These are phyloP conservation scores for Chamaedrilus cognettii DNA, from an alignment of 2,888 invertebrate species.

Conservation along the genomic window DNA sequence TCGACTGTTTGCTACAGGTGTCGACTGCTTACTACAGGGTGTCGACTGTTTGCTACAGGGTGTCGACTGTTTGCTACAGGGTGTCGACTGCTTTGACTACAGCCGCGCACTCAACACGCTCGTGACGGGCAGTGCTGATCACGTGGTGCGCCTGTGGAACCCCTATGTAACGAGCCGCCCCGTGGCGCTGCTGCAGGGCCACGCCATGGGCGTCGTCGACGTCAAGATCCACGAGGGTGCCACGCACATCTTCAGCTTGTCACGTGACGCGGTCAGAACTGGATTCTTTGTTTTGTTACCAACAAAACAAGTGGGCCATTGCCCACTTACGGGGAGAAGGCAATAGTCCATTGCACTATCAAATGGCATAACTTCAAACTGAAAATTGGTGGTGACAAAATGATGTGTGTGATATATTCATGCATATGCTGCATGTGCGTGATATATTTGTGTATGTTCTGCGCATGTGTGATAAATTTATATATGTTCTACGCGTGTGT, in stretches of 20 bases:
- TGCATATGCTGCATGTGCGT: background rate
- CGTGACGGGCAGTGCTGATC: constrained; percentile 57
- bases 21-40: too few species aligned
- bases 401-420: too few species aligned
- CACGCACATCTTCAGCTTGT: constrained; percentile 55
- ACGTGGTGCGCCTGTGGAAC: constrained; percentile 57
- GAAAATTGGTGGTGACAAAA: too few species aligned
- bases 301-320: too few species aligned
- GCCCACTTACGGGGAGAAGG: too few species aligned
- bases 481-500: background rate
- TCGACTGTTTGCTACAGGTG: too few species aligned
- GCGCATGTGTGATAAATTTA: background rate
- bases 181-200: constrained; percentile 54
- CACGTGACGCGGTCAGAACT: constrained; percentile 58
- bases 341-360: too few species aligned
- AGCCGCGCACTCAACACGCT: constrained; percentile 54
- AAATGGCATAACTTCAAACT: too few species aligned
- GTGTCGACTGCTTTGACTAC: constrained; percentile 56
- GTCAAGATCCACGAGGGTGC: constrained; percentile 54
- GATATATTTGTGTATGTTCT: constrained; percentile 1
- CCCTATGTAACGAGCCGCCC: constrained; percentile 57
- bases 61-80: constrained; percentile 29
- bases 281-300: too few species aligned
- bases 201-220: constrained; percentile 54
- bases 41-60: too few species aligned